These are phyloP conservation scores for Pedetes capensis DNA, from an alignment of 2,113 vertebrate species.

Conservation along the genomic window DNA sequence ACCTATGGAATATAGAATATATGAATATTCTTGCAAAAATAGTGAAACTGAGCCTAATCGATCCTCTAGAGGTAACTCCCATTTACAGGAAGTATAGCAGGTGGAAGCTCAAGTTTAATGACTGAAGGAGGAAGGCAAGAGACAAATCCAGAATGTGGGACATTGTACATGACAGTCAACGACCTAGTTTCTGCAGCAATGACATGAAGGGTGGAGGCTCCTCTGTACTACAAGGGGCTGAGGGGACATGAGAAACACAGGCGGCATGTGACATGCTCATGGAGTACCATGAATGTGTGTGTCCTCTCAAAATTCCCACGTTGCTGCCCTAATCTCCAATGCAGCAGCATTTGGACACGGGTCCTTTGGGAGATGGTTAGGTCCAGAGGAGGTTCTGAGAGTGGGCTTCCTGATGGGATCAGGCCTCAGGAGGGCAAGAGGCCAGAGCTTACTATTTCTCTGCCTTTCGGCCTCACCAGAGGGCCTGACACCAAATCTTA, in stretches of 20 bases:
- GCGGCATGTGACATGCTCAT: not conserved
- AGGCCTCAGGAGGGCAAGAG: not conserved
- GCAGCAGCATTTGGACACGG: rapidly evolving
- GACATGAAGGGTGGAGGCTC: not conserved
- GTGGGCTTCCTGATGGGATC: not conserved
- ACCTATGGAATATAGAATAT: not conserved
- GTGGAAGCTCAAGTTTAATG: not conserved
- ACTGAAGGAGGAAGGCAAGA: not conserved
- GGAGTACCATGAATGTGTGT: not conserved
- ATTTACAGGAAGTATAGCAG: not conserved
- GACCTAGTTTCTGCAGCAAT: not conserved
- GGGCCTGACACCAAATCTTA: not conserved
- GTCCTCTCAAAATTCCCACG: not conserved
- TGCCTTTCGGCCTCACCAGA: not conserved
- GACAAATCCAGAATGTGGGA: not conserved
- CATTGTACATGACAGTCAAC: not conserved
- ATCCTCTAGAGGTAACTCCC: not conserved
- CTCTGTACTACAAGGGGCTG: not conserved
- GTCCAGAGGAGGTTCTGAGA: not conserved
- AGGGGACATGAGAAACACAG: not conserved
- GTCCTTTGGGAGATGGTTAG: not conserved
- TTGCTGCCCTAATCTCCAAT: not conserved
- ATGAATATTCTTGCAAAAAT: not conserved
- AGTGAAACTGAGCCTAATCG: not conserved
- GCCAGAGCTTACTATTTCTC: not conserved